Percentiles rank a stretch among this genome's conserved stretches.
Conservation (phyloP, 2,113 vertebrate genomes). For the Asarcornis scutulata region DNA sequence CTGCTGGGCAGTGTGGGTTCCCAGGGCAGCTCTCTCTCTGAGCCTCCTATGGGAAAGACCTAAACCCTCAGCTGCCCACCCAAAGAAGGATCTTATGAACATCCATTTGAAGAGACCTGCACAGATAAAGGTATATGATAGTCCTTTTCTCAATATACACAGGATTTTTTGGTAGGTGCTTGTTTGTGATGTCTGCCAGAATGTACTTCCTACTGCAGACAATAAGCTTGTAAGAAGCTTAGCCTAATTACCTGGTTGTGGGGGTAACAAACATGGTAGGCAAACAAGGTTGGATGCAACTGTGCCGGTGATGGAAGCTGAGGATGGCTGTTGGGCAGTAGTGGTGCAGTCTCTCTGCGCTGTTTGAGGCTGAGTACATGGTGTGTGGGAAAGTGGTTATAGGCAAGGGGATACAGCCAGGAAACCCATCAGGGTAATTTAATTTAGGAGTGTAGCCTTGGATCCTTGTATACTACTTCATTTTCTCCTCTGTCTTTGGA, state of each 20-base stretch:
- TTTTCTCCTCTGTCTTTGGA: neutral
- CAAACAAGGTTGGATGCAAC: fast-evolving
- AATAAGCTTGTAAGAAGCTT: neutral
- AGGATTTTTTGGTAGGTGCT: neutral
- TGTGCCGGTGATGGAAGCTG: neutral
- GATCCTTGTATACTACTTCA: neutral
- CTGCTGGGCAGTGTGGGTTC: neutral
- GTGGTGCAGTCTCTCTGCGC: neutral
- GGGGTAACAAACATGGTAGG: neutral
- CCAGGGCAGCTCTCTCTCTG: neutral
- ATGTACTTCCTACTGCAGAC: neutral
- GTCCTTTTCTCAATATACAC: neutral
- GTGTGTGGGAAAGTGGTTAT: neutral
- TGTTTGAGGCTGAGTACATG: neutral
- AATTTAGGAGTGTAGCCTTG: neutral
- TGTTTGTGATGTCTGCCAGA: neutral
- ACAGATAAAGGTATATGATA: neutral
- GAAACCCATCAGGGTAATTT: neutral
- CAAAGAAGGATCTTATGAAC: neutral
- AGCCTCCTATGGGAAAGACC: neutral
- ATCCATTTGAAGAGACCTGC: neutral
- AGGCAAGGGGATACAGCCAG: neutral
- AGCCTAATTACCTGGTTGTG: neutral
- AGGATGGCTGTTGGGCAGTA: neutral
- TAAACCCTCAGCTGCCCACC: neutral